Evolutionary conservation across 2,113 vertebrate species (phyloP).

Genomic region (Tychaedon coryphoeus): DNA sequence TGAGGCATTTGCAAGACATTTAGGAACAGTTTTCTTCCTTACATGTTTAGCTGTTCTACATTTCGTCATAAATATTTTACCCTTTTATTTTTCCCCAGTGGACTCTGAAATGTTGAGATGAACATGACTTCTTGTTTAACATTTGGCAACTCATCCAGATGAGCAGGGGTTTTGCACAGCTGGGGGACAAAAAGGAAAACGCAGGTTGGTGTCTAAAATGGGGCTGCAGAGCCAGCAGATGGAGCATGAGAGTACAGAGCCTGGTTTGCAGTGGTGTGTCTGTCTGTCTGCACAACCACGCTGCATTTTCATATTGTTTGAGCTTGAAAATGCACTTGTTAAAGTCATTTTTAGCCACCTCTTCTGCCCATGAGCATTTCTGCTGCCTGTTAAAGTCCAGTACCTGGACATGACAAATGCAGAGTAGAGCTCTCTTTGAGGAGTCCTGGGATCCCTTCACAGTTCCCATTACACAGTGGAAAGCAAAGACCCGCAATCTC

Average conservation of each 20-base stretch:
- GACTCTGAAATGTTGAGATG: slow-evolving; percentile 27
- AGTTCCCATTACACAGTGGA: fast-evolving
- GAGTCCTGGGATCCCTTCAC: background rate
- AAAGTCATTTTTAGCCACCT: background rate
- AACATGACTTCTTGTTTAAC: slow-evolving; percentile 20
- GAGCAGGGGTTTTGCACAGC: background rate
- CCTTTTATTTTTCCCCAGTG: background rate
- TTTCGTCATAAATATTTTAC: slow-evolving; percentile 32
- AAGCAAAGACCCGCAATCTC: fast-evolving
- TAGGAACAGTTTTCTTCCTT: background rate
- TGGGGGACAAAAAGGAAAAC: background rate
- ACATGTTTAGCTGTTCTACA: background rate
- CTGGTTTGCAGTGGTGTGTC: fast-evolving
- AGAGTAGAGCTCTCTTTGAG: background rate
- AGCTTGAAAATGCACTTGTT: background rate
- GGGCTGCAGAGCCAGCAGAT: background rate
- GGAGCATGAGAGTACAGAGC: background rate
- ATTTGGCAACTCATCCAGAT: background rate
- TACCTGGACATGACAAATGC: background rate
- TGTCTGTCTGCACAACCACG: background rate
- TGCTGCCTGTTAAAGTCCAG: fast-evolving
- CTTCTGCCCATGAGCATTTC: fast-evolving
- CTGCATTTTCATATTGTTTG: background rate
- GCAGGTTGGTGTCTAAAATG: background rate
- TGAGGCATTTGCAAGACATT: background rate